Evolutionary conservation across 1,140 invertebrate genomes (phyloP), one percentile per base, ranked within the genome.

Genomic region (Mamestra configurata): DNA sequence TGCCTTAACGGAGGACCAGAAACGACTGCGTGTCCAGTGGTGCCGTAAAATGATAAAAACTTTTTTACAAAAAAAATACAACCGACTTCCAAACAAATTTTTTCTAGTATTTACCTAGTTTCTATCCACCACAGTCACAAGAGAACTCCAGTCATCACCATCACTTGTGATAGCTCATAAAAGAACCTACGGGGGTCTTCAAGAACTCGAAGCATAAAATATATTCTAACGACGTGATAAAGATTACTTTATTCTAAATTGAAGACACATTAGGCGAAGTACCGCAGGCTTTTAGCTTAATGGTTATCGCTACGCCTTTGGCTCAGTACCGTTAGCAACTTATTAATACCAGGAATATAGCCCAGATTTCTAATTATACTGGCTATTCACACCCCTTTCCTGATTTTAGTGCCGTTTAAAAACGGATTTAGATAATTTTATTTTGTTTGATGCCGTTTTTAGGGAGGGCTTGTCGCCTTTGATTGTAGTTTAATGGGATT

Each of bases 211-310:
- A 51, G 40, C 40, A 51, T 76, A 64, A 64, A 76, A 76, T 61
- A 76, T 57, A 40, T 40, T 55, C 49, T 37, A 77, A 77, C 59
- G 35, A 66, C 61, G 49, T 53, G 61, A 77, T 77, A 77, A 77
- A 64, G 40, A 76, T 76, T 64, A 77, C 61, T 77, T 77, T 77
- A 77, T 66, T 80, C 49, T 70, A 77, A 80, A 77, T 80, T 80
- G 73, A 73, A 80, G 73, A 57, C 73, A 71, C 79, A 80, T 80
- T 80, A 80, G 73, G 15, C 40, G 51, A 61, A 80, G 61, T 59
- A 77, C 72, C 64, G 31, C 79, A 70, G 37, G 79, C 79, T 80
- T 80, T 80, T 80, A 80, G 72, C 71, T 51, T 77, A 80, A 80
- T 80, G 61, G 73, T 70, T 76, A 80, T 80, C 37, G 73, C 72